A percentile compares a stretch with the other conserved stretches of the same genome.
These are phyloP conservation scores for Neogobius melanostomus DNA, from an alignment of 2,113 vertebrate genomes.

Conservation along the genomic window DNA sequence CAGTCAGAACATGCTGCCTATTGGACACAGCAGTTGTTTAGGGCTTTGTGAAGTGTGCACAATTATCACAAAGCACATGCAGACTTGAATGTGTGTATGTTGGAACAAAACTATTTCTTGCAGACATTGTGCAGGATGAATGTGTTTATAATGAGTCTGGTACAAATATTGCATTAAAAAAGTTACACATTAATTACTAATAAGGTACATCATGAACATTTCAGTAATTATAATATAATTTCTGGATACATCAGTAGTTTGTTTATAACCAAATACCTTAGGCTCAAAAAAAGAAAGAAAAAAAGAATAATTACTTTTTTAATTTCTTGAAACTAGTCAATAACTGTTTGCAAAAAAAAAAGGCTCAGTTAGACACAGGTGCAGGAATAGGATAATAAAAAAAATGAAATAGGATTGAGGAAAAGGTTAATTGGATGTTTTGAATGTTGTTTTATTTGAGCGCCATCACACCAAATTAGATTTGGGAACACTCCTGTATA, in stretches of 20 bases:
- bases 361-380: neutral
- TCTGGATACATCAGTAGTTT: neutral
- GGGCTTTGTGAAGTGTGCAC: conserved; percentile 47
- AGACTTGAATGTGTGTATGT: neutral
- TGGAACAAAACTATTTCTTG: conserved; percentile 5
- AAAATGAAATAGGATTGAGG: neutral
- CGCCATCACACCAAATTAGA: neutral
- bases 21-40: conserved; percentile 23
- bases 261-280: neutral
- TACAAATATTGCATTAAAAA: conserved; percentile 2
- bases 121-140: neutral
- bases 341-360: no score
- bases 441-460: neutral
- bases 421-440: neutral
- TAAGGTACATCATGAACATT: neutral
- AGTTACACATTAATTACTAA: neutral
- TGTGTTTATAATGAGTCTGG: conserved; percentile 18
- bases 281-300: neutral
- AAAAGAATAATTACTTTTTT: neutral
- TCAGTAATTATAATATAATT: neutral
- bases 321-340: no score
- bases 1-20: conserved; percentile 39
- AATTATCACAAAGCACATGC: conserved; percentile 16
- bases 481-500: neutral
- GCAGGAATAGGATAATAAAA: no score